Base-by-base conservation (phyloP, 1,140 invertebrate genomes). In the Centruroides vittatus region DNA sequence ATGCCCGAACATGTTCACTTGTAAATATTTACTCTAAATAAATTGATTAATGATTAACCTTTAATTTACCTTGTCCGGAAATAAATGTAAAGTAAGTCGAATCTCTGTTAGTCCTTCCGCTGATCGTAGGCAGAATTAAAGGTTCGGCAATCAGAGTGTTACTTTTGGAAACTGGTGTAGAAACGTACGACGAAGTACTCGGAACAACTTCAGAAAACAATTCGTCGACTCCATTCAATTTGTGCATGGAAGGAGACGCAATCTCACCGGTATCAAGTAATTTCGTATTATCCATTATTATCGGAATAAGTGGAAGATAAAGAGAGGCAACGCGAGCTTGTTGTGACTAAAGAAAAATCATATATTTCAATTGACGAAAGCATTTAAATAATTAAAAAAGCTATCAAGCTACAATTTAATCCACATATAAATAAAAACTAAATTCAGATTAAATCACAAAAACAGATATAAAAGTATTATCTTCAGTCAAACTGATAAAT, bases 281-380 rank as follows among this genome's bases (percentile, higher is more conserved):
- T 41, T 41, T 41, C 3, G 41, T 41, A 75, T 90, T 89, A 64
- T 93, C 89, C 66, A 93, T 76, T 3, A 93, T 83, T 55, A 97
- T 82, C 2, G 84, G 81, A 47, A 97, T 78, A 80, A 92, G 86
- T 0, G 94, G 94, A 51, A 93, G 80, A 71, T 97, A 97, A 47
- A 97, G 78, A 6, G 87, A 80, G 0, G 90, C 87, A 60, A 98
- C 89, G 59, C 93, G 78, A 7, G 84, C 84, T 69, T 94, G 82
- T 70, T 89, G 85, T 54, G 84, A 84, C 82, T 86, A 65, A 51
- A 67, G 56, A 13, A 48, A 53, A 53, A 59, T n/a, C n/a, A 48
- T 48, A 23, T 23, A 23, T 23, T 23, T 23, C 23, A 23, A 23
- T 23, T 23, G 23, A 23, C 23, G 23, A 23, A 23, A 23, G 23